Base-by-base conservation (phyloP, 2,113 vertebrate genomes). In the Calypte anna region DNA sequence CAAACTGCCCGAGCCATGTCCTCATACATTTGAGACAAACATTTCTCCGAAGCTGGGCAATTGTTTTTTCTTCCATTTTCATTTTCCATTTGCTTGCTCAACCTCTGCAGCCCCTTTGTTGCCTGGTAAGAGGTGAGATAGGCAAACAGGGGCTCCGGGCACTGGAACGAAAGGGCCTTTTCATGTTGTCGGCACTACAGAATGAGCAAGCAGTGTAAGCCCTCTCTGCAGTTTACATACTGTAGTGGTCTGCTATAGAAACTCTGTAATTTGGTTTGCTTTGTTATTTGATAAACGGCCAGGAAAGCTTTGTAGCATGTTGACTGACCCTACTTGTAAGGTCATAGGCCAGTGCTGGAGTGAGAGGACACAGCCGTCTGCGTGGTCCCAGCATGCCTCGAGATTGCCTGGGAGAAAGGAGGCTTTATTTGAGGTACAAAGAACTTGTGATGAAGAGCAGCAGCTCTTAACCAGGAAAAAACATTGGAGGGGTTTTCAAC, bases 371-470 rank as follows among this genome's bases (percentile, higher is more conserved):
- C 73, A 73, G 91, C 79, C 40, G 62, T 54, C 92, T 96, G 88
- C 90, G 1, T 66, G 91, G 92, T 93, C 87, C 79, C 94, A 75
- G 92, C 90, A 75, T 95, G 87, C 91, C 91, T 95, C 9, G 1
- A 94, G 91, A 96, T 81, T 57, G 91, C 91, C 94, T 86, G 85
- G 90, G 96, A 98, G 97, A 97, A 93, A 91, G 96, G 75, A 95
- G 98, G 97, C 98, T 98, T 98, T 92, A 90, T 95, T 54, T 88
- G 86, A 66, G 70, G 16, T 72, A 94, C 96, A 97, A 97, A 97
- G 96, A 86, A 38, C 80, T 96, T 18, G 62, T 6, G 11, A 27
- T 44, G 73, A 86, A 91, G 88, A 86, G 82, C 64, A 93, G 72
- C 73, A 78, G 76, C 64, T 88, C 90, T 70, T 90, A 88, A 91